phyloP scores from a whole-genome alignment of 2,797 vertebrate species.

The Poeciliopsis turneri region DNA sequence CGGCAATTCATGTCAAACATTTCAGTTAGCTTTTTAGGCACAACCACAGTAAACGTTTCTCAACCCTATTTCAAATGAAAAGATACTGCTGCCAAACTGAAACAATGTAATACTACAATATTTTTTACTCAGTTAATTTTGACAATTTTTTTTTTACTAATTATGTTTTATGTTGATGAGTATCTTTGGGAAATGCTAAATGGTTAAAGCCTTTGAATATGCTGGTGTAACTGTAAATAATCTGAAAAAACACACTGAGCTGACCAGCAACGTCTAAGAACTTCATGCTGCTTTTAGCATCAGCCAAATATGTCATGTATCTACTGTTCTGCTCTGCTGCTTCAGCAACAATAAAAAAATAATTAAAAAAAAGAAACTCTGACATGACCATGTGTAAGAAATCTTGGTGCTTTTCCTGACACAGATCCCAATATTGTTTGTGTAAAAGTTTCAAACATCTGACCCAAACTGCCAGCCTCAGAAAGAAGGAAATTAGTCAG shows the following conservation, averaged over 20 bases:
- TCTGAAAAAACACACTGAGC: background rate
- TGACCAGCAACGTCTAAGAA: background rate
- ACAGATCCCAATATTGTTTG: background rate
- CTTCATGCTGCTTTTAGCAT: background rate
- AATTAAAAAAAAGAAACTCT: background rate
- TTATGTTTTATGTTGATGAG: background rate
- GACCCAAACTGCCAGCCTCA: background rate
- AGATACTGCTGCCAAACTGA: background rate
- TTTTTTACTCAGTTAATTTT: background rate
- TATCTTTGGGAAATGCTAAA: background rate
- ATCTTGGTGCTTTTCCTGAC: background rate
- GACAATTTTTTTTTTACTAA: background rate
- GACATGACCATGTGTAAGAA: background rate
- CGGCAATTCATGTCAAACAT: conserved; percentile 41
- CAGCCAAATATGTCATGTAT: background rate
- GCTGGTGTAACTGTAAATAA: background rate
- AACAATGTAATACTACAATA: background rate
- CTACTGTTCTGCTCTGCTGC: background rate
- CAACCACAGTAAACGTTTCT: conserved; percentile 7
- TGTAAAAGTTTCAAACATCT: background rate
- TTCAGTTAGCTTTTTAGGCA: conserved; percentile 35
- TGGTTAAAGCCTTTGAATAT: background rate
- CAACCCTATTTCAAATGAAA: background rate
- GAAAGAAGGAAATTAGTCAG: background rate
- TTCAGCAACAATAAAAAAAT: background rate